Evolutionary conservation across 2,797 vertebrate genomes (phyloP).

Genomic region (Poecilia velifera): DNA sequence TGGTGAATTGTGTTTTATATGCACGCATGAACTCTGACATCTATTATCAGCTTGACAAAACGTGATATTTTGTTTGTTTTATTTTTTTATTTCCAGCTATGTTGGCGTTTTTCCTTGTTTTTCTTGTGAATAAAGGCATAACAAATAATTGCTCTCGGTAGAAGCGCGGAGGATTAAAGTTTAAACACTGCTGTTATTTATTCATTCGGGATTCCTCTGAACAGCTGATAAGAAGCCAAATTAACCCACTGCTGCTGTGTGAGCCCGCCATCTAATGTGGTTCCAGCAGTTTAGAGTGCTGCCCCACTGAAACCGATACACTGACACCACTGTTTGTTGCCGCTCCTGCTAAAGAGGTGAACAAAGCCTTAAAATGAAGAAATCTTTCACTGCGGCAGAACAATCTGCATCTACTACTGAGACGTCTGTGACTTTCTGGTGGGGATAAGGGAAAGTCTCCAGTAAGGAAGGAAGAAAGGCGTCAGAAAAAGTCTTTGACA

Average conservation of each 20-base stretch:
- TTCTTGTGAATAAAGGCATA: not conserved
- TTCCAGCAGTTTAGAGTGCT: not conserved
- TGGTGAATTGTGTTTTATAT: not conserved
- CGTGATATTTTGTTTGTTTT: not conserved
- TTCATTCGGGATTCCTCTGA: conserved; percentile 3
- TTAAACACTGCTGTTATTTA: conserved; percentile 2
- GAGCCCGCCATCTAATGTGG: not conserved
- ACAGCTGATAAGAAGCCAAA: conserved; percentile 9
- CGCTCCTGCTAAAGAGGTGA: not conserved
- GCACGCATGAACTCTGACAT: not conserved
- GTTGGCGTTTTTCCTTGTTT: not conserved
- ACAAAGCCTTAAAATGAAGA: not conserved
- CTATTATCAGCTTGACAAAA: conserved; percentile 3
- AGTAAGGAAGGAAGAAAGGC: not conserved
- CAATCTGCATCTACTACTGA: not conserved
- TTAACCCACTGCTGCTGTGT: not conserved
- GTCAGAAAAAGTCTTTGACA: not conserved
- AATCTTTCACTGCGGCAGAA: not conserved
- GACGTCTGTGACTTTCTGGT: not conserved
- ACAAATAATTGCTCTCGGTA: conserved; percentile 3
- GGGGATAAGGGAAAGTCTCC: not conserved
- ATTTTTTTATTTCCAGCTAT: not conserved
- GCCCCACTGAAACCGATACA: conserved; percentile 1
- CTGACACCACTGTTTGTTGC: not conserved
- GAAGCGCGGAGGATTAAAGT: not conserved